Conservation (phyloP, 2,888 invertebrate species). For the Chrysomela aeneicollis region DNA sequence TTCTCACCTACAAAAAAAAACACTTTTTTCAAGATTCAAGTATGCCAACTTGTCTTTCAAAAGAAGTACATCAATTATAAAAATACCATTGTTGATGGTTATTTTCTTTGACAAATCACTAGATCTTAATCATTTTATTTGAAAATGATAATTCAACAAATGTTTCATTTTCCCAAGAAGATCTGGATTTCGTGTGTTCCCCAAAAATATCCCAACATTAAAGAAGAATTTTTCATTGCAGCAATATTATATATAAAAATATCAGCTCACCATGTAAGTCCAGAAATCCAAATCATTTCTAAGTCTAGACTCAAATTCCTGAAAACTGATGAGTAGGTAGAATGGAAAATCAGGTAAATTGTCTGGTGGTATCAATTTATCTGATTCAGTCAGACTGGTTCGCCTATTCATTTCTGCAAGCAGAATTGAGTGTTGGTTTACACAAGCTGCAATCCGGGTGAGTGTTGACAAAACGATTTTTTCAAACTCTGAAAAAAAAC, state of each 20-base stretch:
- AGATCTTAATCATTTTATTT: not conserved
- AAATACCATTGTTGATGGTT: no score
- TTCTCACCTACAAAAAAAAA: no score
- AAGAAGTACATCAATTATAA: no score
- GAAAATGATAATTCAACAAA: no score
- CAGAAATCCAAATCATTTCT: not conserved
- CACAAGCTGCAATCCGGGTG: not conserved
- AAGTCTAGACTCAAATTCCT: no score
- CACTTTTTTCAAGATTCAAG: no score
- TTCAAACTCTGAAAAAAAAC: not conserved
- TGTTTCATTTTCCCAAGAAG: not conserved
- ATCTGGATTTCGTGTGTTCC: no score
- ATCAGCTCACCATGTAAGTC: not conserved
- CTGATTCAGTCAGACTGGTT: not conserved
- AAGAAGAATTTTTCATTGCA: not conserved
- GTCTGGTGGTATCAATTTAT: not conserved
- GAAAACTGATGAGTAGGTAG: no score
- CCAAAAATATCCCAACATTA: no score
- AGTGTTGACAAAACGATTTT: not conserved
- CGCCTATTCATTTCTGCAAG: slow-evolving; percentile 2
- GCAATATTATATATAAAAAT: not conserved
- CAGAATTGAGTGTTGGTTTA: not conserved
- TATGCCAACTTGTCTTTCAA: no score
- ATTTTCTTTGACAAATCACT: not conserved
- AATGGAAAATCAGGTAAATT: no score